phyloP scores from a whole-genome alignment of 2,113 vertebrate genomes.

The Xerus inauris region DNA sequence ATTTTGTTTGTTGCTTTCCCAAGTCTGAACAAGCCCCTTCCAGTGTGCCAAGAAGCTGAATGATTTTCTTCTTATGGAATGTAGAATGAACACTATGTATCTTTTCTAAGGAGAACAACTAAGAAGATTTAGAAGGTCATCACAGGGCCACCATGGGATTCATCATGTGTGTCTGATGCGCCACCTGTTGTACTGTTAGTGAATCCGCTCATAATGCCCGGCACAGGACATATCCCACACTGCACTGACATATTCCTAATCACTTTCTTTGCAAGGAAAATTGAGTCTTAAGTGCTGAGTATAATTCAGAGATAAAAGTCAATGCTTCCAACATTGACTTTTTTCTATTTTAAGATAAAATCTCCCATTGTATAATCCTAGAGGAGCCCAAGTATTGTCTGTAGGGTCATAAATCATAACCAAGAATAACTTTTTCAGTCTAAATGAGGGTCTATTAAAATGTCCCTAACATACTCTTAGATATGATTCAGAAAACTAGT shows the following conservation, averaged over 20 bases:
- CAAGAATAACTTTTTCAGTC: slow-evolving; percentile 13
- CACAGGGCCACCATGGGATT: background rate
- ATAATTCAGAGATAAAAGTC: slow-evolving; percentile 30
- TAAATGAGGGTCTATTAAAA: slow-evolving; percentile 4
- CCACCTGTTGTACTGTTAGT: background rate
- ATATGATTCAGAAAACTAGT: slow-evolving; percentile 20
- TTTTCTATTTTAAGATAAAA: slow-evolving; percentile 32
- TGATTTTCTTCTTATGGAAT: slow-evolving; percentile 5
- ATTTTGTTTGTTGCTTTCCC: background rate
- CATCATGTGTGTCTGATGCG: background rate
- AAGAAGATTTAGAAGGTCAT: slow-evolving; percentile 1
- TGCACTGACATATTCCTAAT: background rate
- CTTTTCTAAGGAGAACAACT: background rate
- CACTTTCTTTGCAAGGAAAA: slow-evolving; percentile 18
- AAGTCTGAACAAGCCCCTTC: background rate
- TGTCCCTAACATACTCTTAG: background rate
- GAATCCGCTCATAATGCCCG: background rate
- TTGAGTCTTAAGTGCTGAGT: background rate
- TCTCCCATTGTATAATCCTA: background rate
- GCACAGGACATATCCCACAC: background rate
- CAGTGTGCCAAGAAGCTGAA: background rate
- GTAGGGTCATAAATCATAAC: background rate
- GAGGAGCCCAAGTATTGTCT: background rate
- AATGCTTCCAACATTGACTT: background rate
- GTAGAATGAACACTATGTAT: background rate